Base-by-base conservation (phyloP, 64 coral and sea anemone species). In the Montipora capricornis region DNA sequence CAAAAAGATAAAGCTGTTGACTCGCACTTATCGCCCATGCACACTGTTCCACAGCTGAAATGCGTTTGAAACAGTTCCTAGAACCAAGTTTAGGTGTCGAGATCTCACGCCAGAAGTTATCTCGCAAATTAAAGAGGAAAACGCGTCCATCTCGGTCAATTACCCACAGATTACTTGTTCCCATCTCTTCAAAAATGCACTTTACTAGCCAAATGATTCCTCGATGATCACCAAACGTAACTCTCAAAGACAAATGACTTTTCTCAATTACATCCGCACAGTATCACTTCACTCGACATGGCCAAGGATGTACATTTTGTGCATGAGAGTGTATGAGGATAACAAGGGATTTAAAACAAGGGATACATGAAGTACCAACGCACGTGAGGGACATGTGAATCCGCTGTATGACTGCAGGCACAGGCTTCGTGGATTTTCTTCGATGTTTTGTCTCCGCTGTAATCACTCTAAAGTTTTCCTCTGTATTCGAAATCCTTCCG, bases 1-100 rank as follows among this genome's bases (percentile, higher is more conserved):
- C 98, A 47, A 92, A 99, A 47, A 99, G 49, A 68, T 95, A 94
- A 1, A 92, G 83, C 14, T 96, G 87, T 55, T 99, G 98, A 60
- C 94, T 96, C 2, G 95, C 92, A 29, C 91, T 96, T 7, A 99
- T 91, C 3, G 98, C 98, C 95, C 95, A 99, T 10, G 98, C 98
- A 96, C 98, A 99, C 1, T 90, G 81, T 59, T 92, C 88, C 4
- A 96, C 92, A 0, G 98, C 95, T 66, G 92, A 96, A 59, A 99
- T 70, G 46, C 98, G 89, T 55, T 99, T 99, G 51, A 99, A 97
- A 92, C 92, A 97, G 78, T 97, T 97, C 29, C 96, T 91, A 0
- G 96, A 97, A 29, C 92, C 92, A 75, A 97, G 93, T 16, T 94
- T 64, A 1, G 96, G 96, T 20, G 96, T 95, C 46, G 92, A 89